A percentile compares a stretch with the other conserved stretches of the same genome.
Conservation (phyloP, 2,888 invertebrate genomes). For the Perdita meconis region DNA sequence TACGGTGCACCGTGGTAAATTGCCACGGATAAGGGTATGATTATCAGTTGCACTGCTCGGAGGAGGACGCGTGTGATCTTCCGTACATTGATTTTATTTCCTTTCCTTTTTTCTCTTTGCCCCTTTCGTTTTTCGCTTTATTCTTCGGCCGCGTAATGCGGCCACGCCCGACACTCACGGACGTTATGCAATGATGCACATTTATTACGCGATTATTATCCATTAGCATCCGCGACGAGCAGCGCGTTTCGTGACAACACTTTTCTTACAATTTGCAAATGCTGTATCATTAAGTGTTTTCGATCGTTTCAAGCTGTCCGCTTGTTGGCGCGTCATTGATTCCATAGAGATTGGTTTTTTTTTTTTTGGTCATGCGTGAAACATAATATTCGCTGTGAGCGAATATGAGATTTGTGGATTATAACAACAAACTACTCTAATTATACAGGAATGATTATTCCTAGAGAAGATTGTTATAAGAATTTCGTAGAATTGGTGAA, state of each 20-base stretch:
- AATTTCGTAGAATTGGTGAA: too few species aligned
- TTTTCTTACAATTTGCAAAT: slow-evolving; percentile 25
- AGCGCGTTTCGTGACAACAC: slow-evolving; percentile 5
- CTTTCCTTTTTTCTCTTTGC: not conserved
- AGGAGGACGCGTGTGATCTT: slow-evolving; percentile 36
- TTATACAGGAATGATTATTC: too few species aligned
- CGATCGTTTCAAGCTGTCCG: too few species aligned
- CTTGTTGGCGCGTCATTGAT: too few species aligned
- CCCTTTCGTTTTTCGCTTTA: not conserved
- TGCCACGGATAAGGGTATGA: slow-evolving; percentile 41
- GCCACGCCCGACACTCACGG: slow-evolving; percentile 42
- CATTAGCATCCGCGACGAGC: slow-evolving; percentile 2
- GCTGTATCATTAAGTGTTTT: too few species aligned
- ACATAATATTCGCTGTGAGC: too few species aligned
- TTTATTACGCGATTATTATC: slow-evolving; percentile 35
- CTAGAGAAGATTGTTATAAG: too few species aligned
- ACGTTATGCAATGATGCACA: slow-evolving; percentile 42
- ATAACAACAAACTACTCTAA: too few species aligned
- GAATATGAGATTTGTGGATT: too few species aligned
- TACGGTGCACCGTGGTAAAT: slow-evolving; percentile 40
- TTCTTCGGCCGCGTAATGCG: slow-evolving; percentile 13
- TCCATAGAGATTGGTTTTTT: too few species aligned
- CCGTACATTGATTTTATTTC: slow-evolving; percentile 36
- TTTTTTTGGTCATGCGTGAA: too few species aligned
- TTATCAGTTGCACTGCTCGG: slow-evolving; percentile 35